A percentile compares a stretch with the other conserved stretches of the same genome.
phyloP scores from a whole-genome alignment of 2,888 invertebrate species.

The Omphaloscelis lunosa region DNA sequence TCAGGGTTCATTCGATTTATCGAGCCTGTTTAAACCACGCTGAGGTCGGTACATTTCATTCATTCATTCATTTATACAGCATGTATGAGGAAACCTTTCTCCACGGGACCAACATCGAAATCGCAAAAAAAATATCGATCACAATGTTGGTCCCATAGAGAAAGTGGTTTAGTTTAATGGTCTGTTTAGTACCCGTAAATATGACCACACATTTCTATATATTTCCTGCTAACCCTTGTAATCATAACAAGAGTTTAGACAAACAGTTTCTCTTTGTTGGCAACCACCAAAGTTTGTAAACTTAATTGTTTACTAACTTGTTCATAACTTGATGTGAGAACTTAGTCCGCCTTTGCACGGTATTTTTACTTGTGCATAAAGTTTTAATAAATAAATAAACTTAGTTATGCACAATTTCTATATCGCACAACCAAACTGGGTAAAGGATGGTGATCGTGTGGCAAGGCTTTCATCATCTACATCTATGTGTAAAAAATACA shows the following conservation, averaged over 20 bases:
- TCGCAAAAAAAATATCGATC: not conserved
- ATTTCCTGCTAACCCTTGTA: not conserved
- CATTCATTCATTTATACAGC: not conserved
- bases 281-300: constrained; percentile 14
- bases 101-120: not conserved
- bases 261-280: constrained; percentile 27
- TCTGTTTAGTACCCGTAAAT: no score
- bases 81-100: not conserved
- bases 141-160: not conserved
- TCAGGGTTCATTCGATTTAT: no score
- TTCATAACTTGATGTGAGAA: constrained; percentile 16
- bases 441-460: not conserved
- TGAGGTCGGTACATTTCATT: no score
- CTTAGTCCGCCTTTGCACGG: no score
- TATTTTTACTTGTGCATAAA: no score
- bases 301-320: constrained; percentile 50
- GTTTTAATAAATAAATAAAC: no score
- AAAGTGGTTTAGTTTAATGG: no score
- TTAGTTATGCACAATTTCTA: constrained; percentile 26
- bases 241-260: constrained; percentile 5
- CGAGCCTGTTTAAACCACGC: no score
- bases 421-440: not conserved
- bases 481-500: no score
- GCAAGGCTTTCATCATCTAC: not conserved
- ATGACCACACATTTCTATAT: not conserved